Conservation (phyloP, 1,140 invertebrate species). For the Neodiprion lecontei region DNA sequence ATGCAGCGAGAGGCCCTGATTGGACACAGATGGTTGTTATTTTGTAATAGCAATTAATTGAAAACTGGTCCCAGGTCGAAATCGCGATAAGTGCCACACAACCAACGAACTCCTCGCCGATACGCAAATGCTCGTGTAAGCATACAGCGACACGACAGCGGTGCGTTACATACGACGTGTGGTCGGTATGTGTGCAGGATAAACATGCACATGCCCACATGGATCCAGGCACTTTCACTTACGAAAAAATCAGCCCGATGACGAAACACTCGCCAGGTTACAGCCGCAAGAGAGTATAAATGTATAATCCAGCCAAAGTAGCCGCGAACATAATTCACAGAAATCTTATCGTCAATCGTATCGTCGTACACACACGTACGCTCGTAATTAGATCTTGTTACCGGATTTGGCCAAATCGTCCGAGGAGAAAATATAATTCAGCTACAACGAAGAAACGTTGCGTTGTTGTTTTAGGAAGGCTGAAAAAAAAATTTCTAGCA, state of each 20-base stretch:
- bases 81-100: conserved; percentile 28
- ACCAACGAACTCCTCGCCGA: conserved; percentile 48
- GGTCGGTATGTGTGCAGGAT: conserved; percentile 29
- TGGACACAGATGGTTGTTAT: conserved; percentile 18
- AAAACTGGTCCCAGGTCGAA: conserved; percentile 46
- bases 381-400: too few relatives aligned
- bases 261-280: conserved; percentile 9
- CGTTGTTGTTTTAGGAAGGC: too few relatives aligned
- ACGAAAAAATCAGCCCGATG: conserved; percentile 34
- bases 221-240: conserved; percentile 41
- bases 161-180: conserved; percentile 8
- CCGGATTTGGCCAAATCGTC: too few relatives aligned
- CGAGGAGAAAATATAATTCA: too few relatives aligned
- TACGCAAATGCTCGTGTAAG: too few relatives aligned
- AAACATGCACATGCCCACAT: not conserved
- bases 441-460: too few relatives aligned
- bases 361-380: too few relatives aligned
- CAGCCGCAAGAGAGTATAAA: not conserved
- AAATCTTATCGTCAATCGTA: too few relatives aligned
- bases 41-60: conserved; percentile 43
- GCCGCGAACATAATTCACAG: not conserved
- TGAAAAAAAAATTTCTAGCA: too few relatives aligned
- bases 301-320: not conserved
- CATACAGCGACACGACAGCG: too few relatives aligned
- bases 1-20: too few relatives aligned